Conservation (phyloP, 92 coral and sea anemone genomes). For the Umimayanthus kanabou region DNA sequence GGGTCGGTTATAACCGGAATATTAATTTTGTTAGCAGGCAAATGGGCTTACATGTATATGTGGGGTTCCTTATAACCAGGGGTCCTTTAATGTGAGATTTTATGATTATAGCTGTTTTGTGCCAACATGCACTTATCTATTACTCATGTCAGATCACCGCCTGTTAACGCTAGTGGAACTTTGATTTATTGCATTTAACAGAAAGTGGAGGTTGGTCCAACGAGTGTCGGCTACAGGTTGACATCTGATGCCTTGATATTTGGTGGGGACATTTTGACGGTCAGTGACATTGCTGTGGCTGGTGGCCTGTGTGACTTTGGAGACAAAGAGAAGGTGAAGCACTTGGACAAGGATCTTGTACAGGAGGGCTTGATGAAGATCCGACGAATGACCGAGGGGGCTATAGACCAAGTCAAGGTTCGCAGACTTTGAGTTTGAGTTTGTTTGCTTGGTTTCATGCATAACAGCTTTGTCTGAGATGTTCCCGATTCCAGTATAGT, state of each 20-base stretch:
- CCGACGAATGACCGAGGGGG: conserved; percentile 67
- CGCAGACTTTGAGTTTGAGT: neutral
- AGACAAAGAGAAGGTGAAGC: conserved; percentile 58
- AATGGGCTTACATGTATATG: too few relatives aligned
- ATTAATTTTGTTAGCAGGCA: too few relatives aligned
- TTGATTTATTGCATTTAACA: neutral
- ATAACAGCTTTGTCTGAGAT: neutral
- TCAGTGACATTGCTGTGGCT: conserved; percentile 94
- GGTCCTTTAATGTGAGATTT: too few relatives aligned
- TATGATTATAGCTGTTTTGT: too few relatives aligned
- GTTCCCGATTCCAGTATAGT: neutral
- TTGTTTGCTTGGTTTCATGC: neutral
- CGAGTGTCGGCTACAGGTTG: conserved; percentile 86
- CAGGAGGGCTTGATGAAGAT: conserved; percentile 54
- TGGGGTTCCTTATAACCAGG: too few relatives aligned
- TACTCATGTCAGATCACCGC: too few relatives aligned
- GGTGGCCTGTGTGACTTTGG: conserved; percentile 70
- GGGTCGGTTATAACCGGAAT: too few relatives aligned
- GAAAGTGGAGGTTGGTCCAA: conserved; percentile 79
- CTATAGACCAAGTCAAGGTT: conserved; percentile 95
- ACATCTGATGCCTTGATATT: conserved; percentile 74
- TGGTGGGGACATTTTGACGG: conserved; percentile 75
- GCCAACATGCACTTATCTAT: too few relatives aligned
- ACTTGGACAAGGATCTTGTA: conserved; percentile 51
- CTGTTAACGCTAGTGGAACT: too few relatives aligned